Conservation (phyloP, 2,113 vertebrate genomes). For the Furnarius figulus region DNA sequence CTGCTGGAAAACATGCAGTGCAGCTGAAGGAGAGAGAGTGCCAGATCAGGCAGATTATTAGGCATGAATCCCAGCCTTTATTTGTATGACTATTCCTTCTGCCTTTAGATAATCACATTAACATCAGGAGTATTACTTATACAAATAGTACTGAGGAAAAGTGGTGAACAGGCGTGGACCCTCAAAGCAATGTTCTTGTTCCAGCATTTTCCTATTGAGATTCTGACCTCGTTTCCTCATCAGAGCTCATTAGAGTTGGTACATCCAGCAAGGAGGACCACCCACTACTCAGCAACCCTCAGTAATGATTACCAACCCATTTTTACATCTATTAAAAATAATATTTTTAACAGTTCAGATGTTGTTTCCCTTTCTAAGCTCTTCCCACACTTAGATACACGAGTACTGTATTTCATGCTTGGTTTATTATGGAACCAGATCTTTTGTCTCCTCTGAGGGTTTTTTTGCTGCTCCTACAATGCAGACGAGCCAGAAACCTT, state of each 20-base stretch:
- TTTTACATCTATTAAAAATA: background rate
- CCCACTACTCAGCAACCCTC: background rate
- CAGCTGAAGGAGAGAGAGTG: constrained; percentile 10
- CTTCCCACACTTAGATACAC: background rate
- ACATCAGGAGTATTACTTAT: constrained; percentile 25
- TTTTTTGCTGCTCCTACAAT: background rate
- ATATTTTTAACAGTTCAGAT: background rate
- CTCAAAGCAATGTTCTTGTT: background rate
- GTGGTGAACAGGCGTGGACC: background rate
- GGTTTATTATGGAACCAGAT: background rate
- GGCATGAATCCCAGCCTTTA: constrained; percentile 27
- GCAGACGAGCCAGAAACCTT: background rate
- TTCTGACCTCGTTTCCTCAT: constrained; percentile 1
- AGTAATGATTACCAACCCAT: background rate
- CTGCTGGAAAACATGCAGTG: background rate
- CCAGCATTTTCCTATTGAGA: background rate
- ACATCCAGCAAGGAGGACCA: background rate
- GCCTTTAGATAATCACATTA: constrained; percentile 35
- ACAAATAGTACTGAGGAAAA: constrained; percentile 35
- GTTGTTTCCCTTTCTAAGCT: background rate
- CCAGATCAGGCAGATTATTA: constrained; percentile 37
- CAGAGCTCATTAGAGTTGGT: background rate
- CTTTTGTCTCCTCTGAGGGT: background rate
- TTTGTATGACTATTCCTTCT: constrained; percentile 24
- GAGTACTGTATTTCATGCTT: background rate